phyloP scores from a whole-genome alignment of 53 echinoderm and acorn worm genomes.

The Holothuria scabra region DNA sequence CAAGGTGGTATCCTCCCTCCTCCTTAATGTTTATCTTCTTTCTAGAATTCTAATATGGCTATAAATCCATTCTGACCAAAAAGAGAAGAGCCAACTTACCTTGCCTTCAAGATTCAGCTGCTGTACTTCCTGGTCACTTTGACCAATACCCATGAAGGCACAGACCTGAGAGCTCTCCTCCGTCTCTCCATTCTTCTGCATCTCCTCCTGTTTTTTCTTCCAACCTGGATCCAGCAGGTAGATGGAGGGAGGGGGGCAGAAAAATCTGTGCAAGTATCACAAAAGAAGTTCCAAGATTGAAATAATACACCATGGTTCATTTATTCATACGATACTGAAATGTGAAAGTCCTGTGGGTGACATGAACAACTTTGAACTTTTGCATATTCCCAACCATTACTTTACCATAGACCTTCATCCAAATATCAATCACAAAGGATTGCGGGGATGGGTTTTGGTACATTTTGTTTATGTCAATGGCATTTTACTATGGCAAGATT shows the following conservation, averaged over 20 bases:
- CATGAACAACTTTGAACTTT: neutral
- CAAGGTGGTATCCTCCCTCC: no score
- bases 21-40: no score
- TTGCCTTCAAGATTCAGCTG: conserved; percentile 97
- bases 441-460: no score
- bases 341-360: neutral
- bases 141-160: conserved; percentile 99
- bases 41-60: no score
- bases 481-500: no score
- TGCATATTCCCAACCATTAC: no score
- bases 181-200: conserved; percentile 86
- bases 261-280: conserved; percentile 65
- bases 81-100: conserved; percentile 48
- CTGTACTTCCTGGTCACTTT: conserved; percentile 99
- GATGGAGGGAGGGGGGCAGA: conserved; percentile 98
- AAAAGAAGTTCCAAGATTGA: neutral
- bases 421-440: no score
- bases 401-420: no score
- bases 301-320: neutral
- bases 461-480: no score
- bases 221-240: conserved; percentile 98
- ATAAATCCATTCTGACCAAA: no score
- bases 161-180: conserved; percentile 94
- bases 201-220: conserved; percentile 94
- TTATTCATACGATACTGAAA: no score